A percentile compares a stretch with the other conserved stretches of the same genome.
Conservation (phyloP, 1,140 invertebrate species). For the Whitmania pigra region DNA sequence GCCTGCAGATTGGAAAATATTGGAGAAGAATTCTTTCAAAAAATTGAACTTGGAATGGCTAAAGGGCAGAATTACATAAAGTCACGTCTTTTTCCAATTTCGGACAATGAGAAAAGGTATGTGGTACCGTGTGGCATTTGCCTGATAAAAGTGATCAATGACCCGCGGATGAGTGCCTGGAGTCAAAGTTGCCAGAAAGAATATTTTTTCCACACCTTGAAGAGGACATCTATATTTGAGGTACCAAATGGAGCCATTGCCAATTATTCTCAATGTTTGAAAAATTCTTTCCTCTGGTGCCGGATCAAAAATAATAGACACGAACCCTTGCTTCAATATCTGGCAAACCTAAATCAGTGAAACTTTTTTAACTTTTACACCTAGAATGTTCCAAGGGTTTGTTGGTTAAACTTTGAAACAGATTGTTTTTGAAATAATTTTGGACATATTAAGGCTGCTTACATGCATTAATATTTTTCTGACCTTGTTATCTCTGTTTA, state of each 20-base stretch:
- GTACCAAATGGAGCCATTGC: constrained; percentile 40
- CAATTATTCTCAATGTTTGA: constrained; percentile 31
- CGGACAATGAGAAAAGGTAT: constrained; percentile 14
- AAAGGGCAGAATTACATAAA: not conserved
- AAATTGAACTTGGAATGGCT: not conserved
- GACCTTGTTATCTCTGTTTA: too few species aligned
- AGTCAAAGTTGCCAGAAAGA: constrained; percentile 41
- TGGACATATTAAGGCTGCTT: too few species aligned
- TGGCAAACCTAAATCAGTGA: not conserved
- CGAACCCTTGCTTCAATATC: not conserved
- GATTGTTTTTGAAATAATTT: too few species aligned
- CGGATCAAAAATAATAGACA: not conserved
- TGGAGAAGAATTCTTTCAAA: not conserved
- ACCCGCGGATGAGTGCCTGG: constrained; percentile 47
- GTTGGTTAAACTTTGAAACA: too few species aligned
- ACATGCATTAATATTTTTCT: too few species aligned
- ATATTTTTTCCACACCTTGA: constrained; percentile 47
- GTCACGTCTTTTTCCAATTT: constrained; percentile 27
- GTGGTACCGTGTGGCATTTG: constrained; percentile 16
- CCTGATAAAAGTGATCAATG: constrained; percentile 25
- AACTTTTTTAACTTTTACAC: not conserved
- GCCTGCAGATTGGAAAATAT: constrained; percentile 12
- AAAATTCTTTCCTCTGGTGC: constrained; percentile 14
- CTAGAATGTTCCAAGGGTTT: not conserved
- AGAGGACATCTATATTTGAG: constrained; percentile 39